Percentiles rank a stretch among this genome's conserved stretches.
These are phyloP conservation scores for Pseudachorutes palmiensis DNA, from an alignment of 1,140 invertebrate genomes.

Conservation along the genomic window DNA sequence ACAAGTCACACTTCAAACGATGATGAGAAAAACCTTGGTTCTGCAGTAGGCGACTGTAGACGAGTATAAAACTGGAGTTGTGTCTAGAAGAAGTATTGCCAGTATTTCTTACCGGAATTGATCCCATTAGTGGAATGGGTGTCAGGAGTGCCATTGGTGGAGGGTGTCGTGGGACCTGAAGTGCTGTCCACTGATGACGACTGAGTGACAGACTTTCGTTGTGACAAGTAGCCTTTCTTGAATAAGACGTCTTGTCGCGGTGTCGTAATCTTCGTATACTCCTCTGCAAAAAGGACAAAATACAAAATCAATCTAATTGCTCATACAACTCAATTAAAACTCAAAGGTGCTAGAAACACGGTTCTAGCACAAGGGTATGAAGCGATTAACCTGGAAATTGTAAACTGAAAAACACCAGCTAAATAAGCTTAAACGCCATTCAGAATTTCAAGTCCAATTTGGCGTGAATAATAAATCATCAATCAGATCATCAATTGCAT, in stretches of 20 bases:
- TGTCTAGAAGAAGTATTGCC: background rate
- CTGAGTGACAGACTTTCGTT: slow-evolving; percentile 47
- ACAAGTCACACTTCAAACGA: background rate
- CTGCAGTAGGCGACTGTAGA: too few relatives aligned
- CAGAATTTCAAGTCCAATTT: too few relatives aligned
- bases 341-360: too few relatives aligned
- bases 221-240: slow-evolving; percentile 59
- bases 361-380: too few relatives aligned
- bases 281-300: slow-evolving; percentile 49
- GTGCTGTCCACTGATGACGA: slow-evolving; percentile 33
- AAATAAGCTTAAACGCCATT: too few relatives aligned
- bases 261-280: slow-evolving; percentile 61
- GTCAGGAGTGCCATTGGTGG: slow-evolving; percentile 39
- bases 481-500: too few relatives aligned
- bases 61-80: too few relatives aligned
- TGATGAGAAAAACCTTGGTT: background rate
- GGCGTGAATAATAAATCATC: too few relatives aligned
- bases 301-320: slow-evolving; percentile 21
- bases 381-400: too few relatives aligned
- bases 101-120: slow-evolving; percentile 34
- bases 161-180: slow-evolving; percentile 39
- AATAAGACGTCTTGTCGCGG: slow-evolving; percentile 63
- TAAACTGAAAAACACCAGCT: too few relatives aligned
- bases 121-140: slow-evolving; percentile 39
- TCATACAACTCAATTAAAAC: too few relatives aligned